Evolutionary conservation across 2,113 vertebrate species (phyloP), one percentile per base, ranked within the genome.

Genomic region (Halcyon senegalensis): DNA sequence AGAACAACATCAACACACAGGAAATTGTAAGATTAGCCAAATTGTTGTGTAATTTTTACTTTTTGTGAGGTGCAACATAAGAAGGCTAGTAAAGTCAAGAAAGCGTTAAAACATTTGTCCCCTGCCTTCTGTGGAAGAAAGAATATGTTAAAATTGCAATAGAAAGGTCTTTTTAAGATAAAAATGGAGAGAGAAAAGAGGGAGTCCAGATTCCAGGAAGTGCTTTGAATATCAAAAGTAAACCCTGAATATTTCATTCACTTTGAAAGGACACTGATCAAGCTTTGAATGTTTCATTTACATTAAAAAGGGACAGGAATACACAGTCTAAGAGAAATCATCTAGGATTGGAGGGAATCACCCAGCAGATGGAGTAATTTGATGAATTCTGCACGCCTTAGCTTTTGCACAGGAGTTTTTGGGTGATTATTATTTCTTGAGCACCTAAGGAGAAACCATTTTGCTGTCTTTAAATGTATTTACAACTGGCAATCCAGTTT

Each of bases 141-240:
- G 72, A 95, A 93, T 93, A 77, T 68, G 51, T 56, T 89, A 86
- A 92, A 95, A 95, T 94, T 94, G 91, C 73, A 87, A 78, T 43
- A 78, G 63, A 94, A 92, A 94, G 64, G 73, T 91, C 84, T 37
- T 91, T 87, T 84, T 75, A 90, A 89, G 78, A 68, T 96, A 93
- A 73, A 92, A 92, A 75, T 84, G n/a, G 86, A 81, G 76, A 94
- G 37, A 89, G 73, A 93, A 92, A 89, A 82, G 84, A 93, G 56
- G 43, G 60, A 94, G 80, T 87, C 84, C 44, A 90, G 80, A 84
- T 96, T 96, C 94, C 80, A 91, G 90, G 83, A 93, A 95, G 73
- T 81, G 81, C 93, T 97, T 96, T 97, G 91, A 97, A 96, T 96
- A 95, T 97, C 96, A 97, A 97, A 97, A 84, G 80, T 60, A 89